These are phyloP conservation scores for Diadophis punctatus DNA, from an alignment of 2,113 vertebrate species.

Conservation along the genomic window DNA sequence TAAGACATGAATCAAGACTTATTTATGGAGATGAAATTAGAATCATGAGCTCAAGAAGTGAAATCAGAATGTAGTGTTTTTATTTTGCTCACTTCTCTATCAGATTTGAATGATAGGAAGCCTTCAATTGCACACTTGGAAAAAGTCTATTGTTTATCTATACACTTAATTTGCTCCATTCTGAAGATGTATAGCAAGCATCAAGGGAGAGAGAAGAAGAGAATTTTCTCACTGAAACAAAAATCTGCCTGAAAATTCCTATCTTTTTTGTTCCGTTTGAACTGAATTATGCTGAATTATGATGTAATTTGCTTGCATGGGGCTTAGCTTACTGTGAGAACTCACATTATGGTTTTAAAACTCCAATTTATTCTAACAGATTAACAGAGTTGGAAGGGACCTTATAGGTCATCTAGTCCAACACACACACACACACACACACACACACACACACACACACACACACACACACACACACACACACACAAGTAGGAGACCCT, in stretches of 20 bases:
- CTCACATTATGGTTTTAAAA: neutral
- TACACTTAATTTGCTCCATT: neutral
- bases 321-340: neutral
- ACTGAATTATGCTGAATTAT: neutral
- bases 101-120: constrained; percentile 8
- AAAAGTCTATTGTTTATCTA: neutral
- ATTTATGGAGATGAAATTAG: constrained; percentile 18
- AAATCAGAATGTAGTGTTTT: neutral
- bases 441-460: no score
- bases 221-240: neutral
- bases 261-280: neutral
- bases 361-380: neutral
- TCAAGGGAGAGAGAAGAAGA: neutral
- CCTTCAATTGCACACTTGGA: neutral
- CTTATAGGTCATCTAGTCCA: no score
- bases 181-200: neutral
- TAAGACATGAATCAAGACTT: constrained; percentile 13
- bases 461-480: no score
- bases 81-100: constrained; percentile 5
- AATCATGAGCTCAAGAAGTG: constrained; percentile 8
- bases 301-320: neutral
- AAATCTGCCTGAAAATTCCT: neutral
- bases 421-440: no score
- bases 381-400: no score
- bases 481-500: no score